Base-by-base conservation (phyloP, 1,140 invertebrate species). In the Pteromalus puparum region DNA sequence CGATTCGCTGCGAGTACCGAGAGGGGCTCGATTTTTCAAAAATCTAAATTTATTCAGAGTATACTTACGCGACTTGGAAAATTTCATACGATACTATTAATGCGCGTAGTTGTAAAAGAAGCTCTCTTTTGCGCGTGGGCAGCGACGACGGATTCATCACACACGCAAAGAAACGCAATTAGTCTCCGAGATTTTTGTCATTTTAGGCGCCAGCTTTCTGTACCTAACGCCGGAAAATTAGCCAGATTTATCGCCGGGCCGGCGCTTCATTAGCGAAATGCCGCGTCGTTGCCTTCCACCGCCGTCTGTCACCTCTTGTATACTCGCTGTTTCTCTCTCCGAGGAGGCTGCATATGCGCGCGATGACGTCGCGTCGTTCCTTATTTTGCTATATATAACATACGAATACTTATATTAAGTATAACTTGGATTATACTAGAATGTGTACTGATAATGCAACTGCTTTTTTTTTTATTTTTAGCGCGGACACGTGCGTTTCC, bases 111-210 rank as follows among this genome's bases (percentile, higher is more conserved):
- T 18, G 12, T 53, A 53, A 53, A 53, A 53, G 73, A 21, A 67
- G n/a, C 65, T 24, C 65, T 24, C 18, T 18, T 42, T 68, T 46
- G 86, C 77, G 88, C 87, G 84, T 34, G 10, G 76, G 75, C 46
- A 74, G 81, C 88, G 92, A 90, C 91, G 92, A 92, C 88, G 88
- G 91, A 92, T 92, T 92, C 90, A 92, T 89, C 74, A 85, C 77
- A 78, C 85, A 85, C 87, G 6, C 12, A 67, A 65, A 70, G 46
- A 68, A 70, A 48, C 10, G 65, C 65, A 78, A 78, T 78, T 78
- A 78, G 76, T 21, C 76, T 84, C 85, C 86, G 87, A 87, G 84
- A 90, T 90, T 88, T 91, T 91, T 91, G 89, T 91, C 89, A 87
- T 24, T 88, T 86, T 87, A 90, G 89, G 89, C 87, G 88, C 88